Percentiles rank a stretch among this genome's conserved stretches.
phyloP scores from a whole-genome alignment of 37 sponge, comb jelly and placozoan genomes.

The Oscarella lobularis region DNA sequence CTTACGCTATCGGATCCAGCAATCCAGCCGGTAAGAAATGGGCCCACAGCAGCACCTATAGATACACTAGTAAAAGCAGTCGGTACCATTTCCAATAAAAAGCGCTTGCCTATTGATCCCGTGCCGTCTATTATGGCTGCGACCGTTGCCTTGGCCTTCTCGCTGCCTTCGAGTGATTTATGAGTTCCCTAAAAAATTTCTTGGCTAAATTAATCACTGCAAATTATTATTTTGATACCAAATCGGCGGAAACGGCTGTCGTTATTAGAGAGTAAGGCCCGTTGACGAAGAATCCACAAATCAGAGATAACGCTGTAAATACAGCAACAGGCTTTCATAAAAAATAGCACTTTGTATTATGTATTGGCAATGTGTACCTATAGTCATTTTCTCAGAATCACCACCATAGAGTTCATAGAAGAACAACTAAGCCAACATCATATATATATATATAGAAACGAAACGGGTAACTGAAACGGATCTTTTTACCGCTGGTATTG shows the following conservation, averaged over 20 bases:
- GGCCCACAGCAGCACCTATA: no score
- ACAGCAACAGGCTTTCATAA: no score
- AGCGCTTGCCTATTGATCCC: constrained; percentile 41
- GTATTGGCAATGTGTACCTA: background rate
- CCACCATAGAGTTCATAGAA: background rate
- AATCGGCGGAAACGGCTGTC: constrained; percentile 75
- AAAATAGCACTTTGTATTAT: no score
- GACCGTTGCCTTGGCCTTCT: constrained; percentile 73
- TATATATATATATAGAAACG: background rate
- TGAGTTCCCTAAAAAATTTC: constrained; percentile 51
- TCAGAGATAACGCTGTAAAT: constrained; percentile 34
- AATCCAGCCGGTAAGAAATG: no score
- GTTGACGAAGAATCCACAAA: constrained; percentile 53
- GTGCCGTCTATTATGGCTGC: constrained; percentile 81
- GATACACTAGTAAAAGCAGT: no score
- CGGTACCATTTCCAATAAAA: no score
- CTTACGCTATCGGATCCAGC: no score
- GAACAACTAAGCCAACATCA: background rate
- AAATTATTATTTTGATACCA: constrained; percentile 16
- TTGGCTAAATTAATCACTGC: no score
- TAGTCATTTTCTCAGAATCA: background rate
- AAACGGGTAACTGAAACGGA: background rate
- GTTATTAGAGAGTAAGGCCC: constrained; percentile 81
- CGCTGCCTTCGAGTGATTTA: constrained; percentile 30
- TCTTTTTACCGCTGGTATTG: background rate